phyloP scores from a whole-genome alignment of 1,140 invertebrate species.

The Trachelipus rathkii region DNA sequence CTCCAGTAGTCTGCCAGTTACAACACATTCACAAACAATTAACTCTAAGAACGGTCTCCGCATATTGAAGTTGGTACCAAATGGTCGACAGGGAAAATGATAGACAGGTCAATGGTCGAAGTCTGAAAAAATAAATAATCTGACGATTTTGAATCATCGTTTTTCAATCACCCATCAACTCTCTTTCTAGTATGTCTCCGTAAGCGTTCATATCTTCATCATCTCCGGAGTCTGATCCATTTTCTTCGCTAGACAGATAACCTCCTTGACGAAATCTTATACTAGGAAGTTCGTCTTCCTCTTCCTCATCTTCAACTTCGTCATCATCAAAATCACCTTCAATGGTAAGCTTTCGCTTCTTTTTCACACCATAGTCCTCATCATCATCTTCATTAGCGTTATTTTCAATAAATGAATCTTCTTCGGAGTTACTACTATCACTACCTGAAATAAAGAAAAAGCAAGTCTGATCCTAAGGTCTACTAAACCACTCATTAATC shows the following conservation, averaged over 20 bases:
- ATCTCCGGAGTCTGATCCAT: background rate
- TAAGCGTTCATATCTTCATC: constrained; percentile 1
- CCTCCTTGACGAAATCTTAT: background rate
- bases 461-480: background rate
- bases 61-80: no score
- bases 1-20: no score
- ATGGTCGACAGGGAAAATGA: no score
- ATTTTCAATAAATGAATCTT: background rate
- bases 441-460: background rate
- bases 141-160: background rate
- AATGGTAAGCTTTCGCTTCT: background rate
- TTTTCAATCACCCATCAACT: background rate
- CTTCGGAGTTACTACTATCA: background rate
- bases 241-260: background rate
- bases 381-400: background rate
- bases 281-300: background rate
- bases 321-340: background rate
- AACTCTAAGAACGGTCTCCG: no score
- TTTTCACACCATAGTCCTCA: background rate
- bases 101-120: no score
- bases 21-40: no score
- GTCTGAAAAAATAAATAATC: no score
- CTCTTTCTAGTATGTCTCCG: background rate
- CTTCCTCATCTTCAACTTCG: background rate
- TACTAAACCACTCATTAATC: background rate